A percentile compares a stretch with the other conserved stretches of the same genome.
Conservation (phyloP, 2,113 vertebrate genomes). For the Nannospalax galili region DNA sequence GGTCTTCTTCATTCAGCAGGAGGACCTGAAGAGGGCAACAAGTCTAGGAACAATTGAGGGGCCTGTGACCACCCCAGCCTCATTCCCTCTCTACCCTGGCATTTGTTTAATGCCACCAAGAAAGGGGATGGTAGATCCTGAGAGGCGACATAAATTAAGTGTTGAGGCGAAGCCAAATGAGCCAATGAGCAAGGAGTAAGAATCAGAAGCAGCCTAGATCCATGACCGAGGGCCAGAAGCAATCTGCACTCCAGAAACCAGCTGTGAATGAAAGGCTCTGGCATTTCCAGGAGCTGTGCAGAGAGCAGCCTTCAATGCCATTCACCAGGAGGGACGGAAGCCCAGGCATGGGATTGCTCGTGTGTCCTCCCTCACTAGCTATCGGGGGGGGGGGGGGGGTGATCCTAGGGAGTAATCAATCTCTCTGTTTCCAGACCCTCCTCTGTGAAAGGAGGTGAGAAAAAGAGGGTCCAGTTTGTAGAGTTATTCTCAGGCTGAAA, state of each 20-base stretch:
- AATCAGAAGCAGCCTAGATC: background rate
- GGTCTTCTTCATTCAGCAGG: background rate
- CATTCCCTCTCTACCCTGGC: background rate
- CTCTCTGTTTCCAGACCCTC: background rate
- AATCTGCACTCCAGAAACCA: conserved; percentile 17
- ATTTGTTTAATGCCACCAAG: background rate
- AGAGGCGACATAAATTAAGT: background rate
- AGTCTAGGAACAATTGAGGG: background rate
- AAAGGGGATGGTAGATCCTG: background rate
- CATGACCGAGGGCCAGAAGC: background rate
- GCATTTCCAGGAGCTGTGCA: background rate
- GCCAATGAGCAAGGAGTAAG: background rate
- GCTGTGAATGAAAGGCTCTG: background rate
- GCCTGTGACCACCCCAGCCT: background rate
- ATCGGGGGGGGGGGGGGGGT: too few species aligned
- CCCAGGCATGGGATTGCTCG: background rate
- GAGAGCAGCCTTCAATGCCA: background rate
- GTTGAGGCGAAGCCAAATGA: background rate
- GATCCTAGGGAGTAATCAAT: background rate
- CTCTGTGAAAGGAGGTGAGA: background rate
- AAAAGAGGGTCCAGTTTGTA: background rate
- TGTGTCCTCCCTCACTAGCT: background rate
- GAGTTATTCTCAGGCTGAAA: background rate
- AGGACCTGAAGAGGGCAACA: background rate
- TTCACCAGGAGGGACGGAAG: background rate